Evolutionary conservation across 2,888 invertebrate genomes (phyloP), one percentile per base, ranked within the genome.

Genomic region (Caenorhabditis parvicauda): DNA sequence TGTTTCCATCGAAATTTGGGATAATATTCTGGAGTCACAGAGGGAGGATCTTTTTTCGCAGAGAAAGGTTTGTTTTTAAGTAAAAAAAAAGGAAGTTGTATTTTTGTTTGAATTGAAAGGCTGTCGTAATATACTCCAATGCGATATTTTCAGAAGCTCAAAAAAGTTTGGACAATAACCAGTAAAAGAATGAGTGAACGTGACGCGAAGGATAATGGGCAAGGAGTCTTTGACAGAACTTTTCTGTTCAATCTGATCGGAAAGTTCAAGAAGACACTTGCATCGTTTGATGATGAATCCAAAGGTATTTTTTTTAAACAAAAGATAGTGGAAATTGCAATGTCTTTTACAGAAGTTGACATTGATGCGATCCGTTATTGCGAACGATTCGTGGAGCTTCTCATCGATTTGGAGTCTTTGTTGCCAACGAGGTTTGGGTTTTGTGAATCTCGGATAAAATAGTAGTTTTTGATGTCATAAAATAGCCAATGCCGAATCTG

Each of bases 361-460:
- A 64, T 72, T 1, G 82, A 83, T 54, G 85, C 88, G 84, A 84
- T 89, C 27, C 86, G 86, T 32, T 81, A 92, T 82, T 93, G 93
- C 83, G 96, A 98, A 84, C 86, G 95, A 41, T 95, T 96, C 83
- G 82, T 99, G 61, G 95, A 98, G 84, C 85, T 99, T 66, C 86
- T 96, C 83, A 93, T 95, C 54, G 98, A 98, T 82, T 85, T 99
- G 72, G 95, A 96, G 81, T 92, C 95, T 0, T 85, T 95, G 66
- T 83, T 98, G 76, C 94, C 94, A 0, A 98, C 96, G 0, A 87
- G 98, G 72, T 70, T 45, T 14, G 28, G 17, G 21, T 17, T 41
- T n/a, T n/a, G n/a, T n/a, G n/a, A n/a, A n/a, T n/a, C n/a, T 35
- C n/a, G 35, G 9, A 35, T 9, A 17, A 41, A 9, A n/a, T n/a